phyloP scores from a whole-genome alignment of 2,113 vertebrate species.

The Chloebia gouldiae region DNA sequence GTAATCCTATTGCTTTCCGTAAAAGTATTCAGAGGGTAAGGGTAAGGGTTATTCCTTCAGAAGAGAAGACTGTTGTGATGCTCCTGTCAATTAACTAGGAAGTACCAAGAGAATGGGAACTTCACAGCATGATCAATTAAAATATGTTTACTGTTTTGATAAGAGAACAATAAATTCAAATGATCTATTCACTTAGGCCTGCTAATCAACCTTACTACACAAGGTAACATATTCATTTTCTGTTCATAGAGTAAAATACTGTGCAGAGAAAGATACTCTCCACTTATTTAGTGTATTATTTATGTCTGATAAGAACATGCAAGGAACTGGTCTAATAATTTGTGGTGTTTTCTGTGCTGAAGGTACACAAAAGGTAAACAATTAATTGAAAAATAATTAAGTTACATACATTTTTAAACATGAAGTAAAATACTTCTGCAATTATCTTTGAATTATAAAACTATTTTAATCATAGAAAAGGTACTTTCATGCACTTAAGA shows the following conservation, averaged over 20 bases:
- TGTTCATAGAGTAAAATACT: neutral
- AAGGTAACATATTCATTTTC: neutral
- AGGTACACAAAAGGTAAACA: neutral
- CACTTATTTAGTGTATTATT: neutral
- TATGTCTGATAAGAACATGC: neutral
- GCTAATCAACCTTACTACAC: neutral
- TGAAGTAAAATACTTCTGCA: neutral
- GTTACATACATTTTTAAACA: neutral
- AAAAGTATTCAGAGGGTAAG: neutral
- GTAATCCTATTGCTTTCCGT: neutral
- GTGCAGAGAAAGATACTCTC: neutral
- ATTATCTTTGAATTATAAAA: neutral
- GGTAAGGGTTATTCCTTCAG: neutral
- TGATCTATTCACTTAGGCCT: neutral
- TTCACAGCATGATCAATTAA: neutral
- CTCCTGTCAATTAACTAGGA: neutral
- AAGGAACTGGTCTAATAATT: neutral
- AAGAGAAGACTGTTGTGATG: neutral
- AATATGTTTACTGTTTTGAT: neutral
- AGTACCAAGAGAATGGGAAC: neutral
- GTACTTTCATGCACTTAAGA: neutral
- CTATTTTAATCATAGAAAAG: neutral
- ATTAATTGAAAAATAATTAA: neutral
- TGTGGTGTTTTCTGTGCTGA: neutral
- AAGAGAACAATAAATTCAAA: neutral